A percentile compares a stretch with the other conserved stretches of the same genome.
These are phyloP conservation scores for Coreoperca whiteheadi DNA, from an alignment of 2,113 vertebrate genomes.

Conservation along the genomic window DNA sequence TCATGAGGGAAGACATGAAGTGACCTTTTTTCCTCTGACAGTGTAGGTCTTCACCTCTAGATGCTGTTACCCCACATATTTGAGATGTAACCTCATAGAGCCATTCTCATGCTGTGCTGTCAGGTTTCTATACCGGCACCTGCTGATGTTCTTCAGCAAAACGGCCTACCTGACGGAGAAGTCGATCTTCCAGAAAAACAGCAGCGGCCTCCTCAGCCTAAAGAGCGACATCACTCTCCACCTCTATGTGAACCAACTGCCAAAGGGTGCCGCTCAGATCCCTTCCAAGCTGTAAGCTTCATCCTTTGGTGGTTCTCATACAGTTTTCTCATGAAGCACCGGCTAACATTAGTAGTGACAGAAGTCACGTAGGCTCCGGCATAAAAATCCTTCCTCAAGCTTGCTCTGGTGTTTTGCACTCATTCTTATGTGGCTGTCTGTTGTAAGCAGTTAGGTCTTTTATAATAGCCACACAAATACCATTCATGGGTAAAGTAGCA, in stretches of 20 bases:
- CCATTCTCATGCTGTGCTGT: slow-evolving; percentile 4
- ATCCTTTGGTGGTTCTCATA: background rate
- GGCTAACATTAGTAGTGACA: background rate
- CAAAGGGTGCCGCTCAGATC: slow-evolving; percentile 92
- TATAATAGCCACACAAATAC: background rate
- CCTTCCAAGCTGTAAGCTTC: slow-evolving; percentile 87
- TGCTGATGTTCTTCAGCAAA: slow-evolving; percentile 92
- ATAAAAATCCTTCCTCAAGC: background rate
- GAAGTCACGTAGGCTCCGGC: background rate
- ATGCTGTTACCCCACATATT: background rate
- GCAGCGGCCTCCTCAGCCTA: slow-evolving; percentile 87
- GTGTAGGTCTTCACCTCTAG: background rate
- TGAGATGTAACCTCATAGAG: background rate
- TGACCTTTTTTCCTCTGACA: too few relatives aligned
- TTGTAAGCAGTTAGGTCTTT: too few relatives aligned
- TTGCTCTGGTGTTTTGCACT: background rate
- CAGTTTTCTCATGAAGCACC: background rate
- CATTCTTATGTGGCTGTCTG: background rate
- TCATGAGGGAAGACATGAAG: background rate
- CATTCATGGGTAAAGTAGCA: too few relatives aligned
- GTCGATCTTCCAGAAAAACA: slow-evolving; percentile 89
- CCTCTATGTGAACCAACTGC: slow-evolving; percentile 94
- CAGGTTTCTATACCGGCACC: slow-evolving; percentile 91
- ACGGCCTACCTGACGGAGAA: slow-evolving; percentile 84
- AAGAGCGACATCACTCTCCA: slow-evolving; percentile 88